Conservation (phyloP, 2,888 invertebrate genomes). For the Chrysopilus asiliformis region DNA sequence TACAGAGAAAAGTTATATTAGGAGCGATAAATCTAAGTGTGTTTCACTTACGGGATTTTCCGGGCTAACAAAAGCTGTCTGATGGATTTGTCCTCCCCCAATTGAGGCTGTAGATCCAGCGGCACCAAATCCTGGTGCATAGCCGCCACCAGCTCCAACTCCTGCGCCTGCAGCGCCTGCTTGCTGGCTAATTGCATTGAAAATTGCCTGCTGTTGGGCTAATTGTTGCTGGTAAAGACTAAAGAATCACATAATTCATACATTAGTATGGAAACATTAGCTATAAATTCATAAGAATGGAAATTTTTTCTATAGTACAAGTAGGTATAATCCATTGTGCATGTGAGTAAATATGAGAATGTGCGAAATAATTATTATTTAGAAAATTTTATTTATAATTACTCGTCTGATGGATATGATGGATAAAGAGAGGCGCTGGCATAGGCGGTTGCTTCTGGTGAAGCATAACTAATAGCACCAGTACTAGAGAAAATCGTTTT, state of each 20-base stretch:
- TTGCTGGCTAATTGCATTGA: constrained; percentile 14
- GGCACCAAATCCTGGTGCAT: constrained; percentile 30
- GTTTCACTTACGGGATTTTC: constrained; percentile 43
- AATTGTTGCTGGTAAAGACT: constrained; percentile 26
- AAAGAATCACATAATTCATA: background rate
- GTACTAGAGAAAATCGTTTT: constrained; percentile 9
- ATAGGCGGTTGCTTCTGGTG: constrained; percentile 26
- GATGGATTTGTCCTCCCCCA: constrained; percentile 42
- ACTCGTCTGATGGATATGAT: constrained; percentile 23
- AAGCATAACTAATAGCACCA: constrained; percentile 15
- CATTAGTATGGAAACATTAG: background rate
- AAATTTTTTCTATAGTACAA: constrained; percentile 3
- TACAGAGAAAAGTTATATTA: constrained; percentile 3
- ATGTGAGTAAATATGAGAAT: constrained; percentile 3
- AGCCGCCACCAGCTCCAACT: constrained; percentile 20
- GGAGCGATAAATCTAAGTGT: background rate
- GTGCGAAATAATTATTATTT: constrained; percentile 14
- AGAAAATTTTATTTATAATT: constrained; percentile 21
- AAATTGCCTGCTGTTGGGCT: constrained; percentile 24
- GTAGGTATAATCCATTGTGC: constrained; percentile 1
- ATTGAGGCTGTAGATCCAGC: constrained; percentile 43
- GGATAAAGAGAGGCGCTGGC: constrained; percentile 26
- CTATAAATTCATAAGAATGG: constrained; percentile 1
- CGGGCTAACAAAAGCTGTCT: constrained; percentile 46
- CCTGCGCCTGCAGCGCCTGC: constrained; percentile 6